Evolutionary conservation across 1,140 invertebrate genomes (phyloP), one percentile per base, ranked within the genome.

Genomic region (Saxidomus purpurata): DNA sequence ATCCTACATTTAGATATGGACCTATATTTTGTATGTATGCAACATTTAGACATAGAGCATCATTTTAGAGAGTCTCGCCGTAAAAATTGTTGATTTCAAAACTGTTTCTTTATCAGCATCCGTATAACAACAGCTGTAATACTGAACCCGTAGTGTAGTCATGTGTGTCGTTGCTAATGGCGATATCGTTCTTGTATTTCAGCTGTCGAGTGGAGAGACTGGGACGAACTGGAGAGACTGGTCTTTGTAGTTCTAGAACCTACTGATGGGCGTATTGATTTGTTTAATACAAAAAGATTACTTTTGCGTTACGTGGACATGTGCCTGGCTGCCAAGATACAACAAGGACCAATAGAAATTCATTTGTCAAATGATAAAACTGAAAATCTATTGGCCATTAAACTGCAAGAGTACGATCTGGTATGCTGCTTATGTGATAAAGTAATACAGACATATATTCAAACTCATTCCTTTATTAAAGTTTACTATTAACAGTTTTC

Each of bases 321-420:
- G 11, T 8, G 38, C 9, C n/a, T 34, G 28, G 47, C 43, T 11
- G 40, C 80, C 22, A 67, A 74, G 25, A 38, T 19, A 31, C 22
- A 59, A 22, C 43, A 47, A 4, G 55, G 81, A 25, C 11, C 36
- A 9, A 36, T 89, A n/a, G 87, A 89, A 43, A 38, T 89, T 6
- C 87, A 89, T 59, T n/a, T 83, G 31, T 83, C 80, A 17, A 89
- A 67, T 67, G 87, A 89, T 59, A 74, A 77, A 74, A 1, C 34
- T 1, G 87, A 89, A 61, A 63, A 77, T 63, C 17, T 83, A 25
- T 0, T 83, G 0, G 87, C 80, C 9, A n/a, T 89, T 11, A 89
- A 89, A 49, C 36, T 83, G 8, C 43, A 71, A 36, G 87, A 89
- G 71, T 89, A 89, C 49, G 87, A 89, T 38, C 38, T 89, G 69